These are phyloP conservation scores for Galeopterus variegatus DNA, from an alignment of 2,113 vertebrate species.

Conservation along the genomic window DNA sequence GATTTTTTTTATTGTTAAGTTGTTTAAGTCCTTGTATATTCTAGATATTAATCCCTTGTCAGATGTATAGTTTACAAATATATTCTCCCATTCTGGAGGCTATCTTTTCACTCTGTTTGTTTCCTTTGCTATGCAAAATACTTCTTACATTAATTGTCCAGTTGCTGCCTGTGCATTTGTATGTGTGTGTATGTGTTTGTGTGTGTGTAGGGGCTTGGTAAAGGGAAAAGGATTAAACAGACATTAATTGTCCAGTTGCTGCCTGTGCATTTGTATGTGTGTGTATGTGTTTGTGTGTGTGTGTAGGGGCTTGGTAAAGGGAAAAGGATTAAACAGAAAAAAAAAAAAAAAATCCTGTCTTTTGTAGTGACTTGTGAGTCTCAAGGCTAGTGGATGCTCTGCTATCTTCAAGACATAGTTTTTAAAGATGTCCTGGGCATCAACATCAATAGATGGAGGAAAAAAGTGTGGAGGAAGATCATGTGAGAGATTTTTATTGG, in stretches of 20 bases:
- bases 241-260: neutral
- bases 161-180: neutral
- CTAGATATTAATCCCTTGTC: too few relatives aligned
- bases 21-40: too few relatives aligned
- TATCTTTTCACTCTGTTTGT: too few relatives aligned
- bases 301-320: neutral
- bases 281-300: neutral
- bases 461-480: neutral
- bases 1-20: too few relatives aligned
- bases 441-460: neutral
- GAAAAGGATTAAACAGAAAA: neutral
- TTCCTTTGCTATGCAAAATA: too few relatives aligned
- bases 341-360: neutral
- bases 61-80: too few relatives aligned
- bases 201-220: neutral
- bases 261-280: accelerated
- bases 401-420: neutral
- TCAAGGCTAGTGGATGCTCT: neutral
- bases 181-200: neutral
- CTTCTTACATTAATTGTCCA: neutral
- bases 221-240: neutral
- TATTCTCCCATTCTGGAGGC: too few relatives aligned
- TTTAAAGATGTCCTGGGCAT: neutral
- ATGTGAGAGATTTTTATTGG: neutral
- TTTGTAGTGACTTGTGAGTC: neutral